Base-by-base conservation (phyloP, 2,888 invertebrate species). In the Dicyrtomina minuta region DNA sequence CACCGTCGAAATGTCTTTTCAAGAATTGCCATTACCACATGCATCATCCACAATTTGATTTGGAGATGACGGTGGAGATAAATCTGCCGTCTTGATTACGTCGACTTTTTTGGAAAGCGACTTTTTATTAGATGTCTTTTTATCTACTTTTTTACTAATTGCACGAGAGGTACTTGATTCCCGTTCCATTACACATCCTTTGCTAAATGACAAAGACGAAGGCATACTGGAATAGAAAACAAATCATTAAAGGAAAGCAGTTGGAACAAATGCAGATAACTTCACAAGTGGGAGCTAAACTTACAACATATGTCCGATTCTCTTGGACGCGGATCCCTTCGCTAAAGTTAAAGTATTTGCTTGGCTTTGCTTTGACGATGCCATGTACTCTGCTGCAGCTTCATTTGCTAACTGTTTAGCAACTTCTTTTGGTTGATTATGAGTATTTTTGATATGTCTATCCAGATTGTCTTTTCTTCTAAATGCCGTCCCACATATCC, bases 391-490 rank as follows among this genome's bases (percentile, higher is more conserved):
- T 2, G 75, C 75, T 1, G 76, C 77, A 5, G 78, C 78, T 68
- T 78, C 75, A 60, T 78, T 76, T 8, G 78, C 76, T 8, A 78
- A 64, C 51, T 77, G 72, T 55, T 76, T 77, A n/a, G 78, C 77
- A 20, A 78, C 74, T 70, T 77, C 78, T 59, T 74, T 78, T 10
- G 78, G 75, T 33, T 77, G 77, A 59, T 78, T 78, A 68, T 78
- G 78, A 33, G 75, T 77, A 44, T 78, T 78, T 49, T 77, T 77
- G 5, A 77, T 78, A 58, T 78, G 78, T 8, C 78, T 44, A 55
- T 78, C 72, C 10, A 72, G 58, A 44, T 70, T 72, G 55, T 72
- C 72, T 51, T 72, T 72, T 60, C 72, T 51, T 20, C 70, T 51
- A 49, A 72, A 72, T 10, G 72, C 72, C 15, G 72, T 72, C 8